Evolutionary conservation across 2,888 invertebrate species (phyloP).

Genomic region (Oasisia sp.): DNA sequence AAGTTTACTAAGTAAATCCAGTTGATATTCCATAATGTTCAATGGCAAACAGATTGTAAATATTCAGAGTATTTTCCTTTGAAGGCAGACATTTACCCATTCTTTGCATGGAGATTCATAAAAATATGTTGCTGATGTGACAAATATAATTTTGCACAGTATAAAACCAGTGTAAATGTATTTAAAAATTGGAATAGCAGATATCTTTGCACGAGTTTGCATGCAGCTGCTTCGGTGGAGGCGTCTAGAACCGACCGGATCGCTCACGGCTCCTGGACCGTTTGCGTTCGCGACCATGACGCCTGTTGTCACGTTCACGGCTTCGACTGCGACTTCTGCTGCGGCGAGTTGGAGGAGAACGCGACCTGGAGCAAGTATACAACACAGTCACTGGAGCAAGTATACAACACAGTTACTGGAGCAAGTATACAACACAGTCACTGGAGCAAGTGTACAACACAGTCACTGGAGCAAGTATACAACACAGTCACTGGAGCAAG

Average conservation of each 20-base stretch:
- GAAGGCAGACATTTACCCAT: not conserved
- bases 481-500: conserved; percentile 24
- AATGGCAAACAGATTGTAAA: not conserved
- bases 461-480: conserved; percentile 19
- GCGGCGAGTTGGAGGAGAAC: conserved; percentile 46
- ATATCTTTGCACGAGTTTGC: not conserved
- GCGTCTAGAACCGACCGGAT: conserved; percentile 25
- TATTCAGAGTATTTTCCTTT: not conserved
- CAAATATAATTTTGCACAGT: not conserved
- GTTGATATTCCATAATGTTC: not conserved
- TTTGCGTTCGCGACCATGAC: conserved; percentile 17
- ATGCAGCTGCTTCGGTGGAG: not conserved
- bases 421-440: too few relatives aligned
- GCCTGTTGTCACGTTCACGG: conserved; percentile 29
- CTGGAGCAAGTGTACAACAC: conserved; percentile 13
- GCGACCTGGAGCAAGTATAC: conserved; percentile 35
- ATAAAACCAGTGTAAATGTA: not conserved
- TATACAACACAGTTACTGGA: not conserved
- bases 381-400: not conserved
- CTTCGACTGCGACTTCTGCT: conserved; percentile 29
- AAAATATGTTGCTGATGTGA: not conserved
- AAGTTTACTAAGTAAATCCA: not conserved
- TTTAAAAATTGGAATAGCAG: not conserved
- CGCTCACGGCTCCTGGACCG: conserved; percentile 25
- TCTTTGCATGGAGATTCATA: not conserved